phyloP scores from a whole-genome alignment of 2,797 vertebrate genomes.

The Alca torda region DNA sequence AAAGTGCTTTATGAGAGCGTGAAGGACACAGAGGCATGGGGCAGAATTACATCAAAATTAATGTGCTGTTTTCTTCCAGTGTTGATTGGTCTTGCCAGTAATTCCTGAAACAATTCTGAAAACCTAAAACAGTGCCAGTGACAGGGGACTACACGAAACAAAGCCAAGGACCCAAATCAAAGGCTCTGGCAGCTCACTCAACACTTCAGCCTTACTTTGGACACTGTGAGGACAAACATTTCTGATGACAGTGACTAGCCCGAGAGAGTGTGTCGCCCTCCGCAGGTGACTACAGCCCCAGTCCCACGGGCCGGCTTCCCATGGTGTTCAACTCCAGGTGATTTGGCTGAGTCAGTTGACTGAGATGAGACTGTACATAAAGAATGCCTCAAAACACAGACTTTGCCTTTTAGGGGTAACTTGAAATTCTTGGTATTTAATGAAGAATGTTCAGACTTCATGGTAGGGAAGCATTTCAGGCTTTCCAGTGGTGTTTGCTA shows the following conservation, averaged over 20 bases:
- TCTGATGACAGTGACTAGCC: neutral
- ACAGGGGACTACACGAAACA: neutral
- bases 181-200: neutral
- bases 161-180: neutral
- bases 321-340: neutral
- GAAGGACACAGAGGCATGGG: neutral
- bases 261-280: neutral
- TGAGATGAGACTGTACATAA: neutral
- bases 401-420: neutral
- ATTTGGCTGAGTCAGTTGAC: neutral
- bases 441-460: neutral
- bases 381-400: neutral
- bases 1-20: neutral
- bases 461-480: neutral
- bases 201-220: neutral
- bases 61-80: neutral
- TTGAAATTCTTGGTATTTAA: neutral
- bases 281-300: no score
- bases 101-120: slow-evolving; percentile 1
- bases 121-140: neutral
- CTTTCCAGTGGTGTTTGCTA: neutral
- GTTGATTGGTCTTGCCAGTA: neutral
- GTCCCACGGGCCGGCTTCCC: neutral
- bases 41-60: neutral
- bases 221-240: neutral